Percentiles rank a stretch among this genome's conserved stretches.
Evolutionary conservation across 2,888 invertebrate genomes (phyloP).

Genomic region (Amphipyra berbera): DNA sequence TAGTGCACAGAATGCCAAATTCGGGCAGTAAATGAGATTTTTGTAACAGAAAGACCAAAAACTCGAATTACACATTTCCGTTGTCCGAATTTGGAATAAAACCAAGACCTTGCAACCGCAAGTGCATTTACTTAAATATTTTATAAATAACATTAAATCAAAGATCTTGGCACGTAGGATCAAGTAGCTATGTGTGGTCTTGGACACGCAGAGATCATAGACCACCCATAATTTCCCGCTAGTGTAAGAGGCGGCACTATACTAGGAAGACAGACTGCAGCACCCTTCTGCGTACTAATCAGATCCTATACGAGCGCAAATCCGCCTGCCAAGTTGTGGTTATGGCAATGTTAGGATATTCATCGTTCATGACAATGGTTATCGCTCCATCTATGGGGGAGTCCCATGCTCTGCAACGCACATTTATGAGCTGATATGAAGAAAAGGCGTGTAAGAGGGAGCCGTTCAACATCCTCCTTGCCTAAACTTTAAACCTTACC

Average conservation of each 20-base stretch:
- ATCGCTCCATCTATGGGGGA: constrained; percentile 22
- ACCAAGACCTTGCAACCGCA: too few species aligned
- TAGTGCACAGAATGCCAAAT: too few species aligned
- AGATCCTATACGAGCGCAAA: constrained; percentile 37
- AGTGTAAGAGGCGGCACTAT: constrained; percentile 37
- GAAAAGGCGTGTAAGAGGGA: too few species aligned
- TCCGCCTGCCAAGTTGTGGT: constrained; percentile 32
- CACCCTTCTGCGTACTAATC: constrained; percentile 45
- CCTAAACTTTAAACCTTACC: too few species aligned
- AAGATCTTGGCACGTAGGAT: constrained; percentile 6
- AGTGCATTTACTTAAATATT: too few species aligned
- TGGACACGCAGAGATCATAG: constrained; percentile 14
- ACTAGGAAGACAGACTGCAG: constrained; percentile 38
- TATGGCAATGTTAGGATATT: constrained; percentile 22
- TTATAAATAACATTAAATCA: neutral
- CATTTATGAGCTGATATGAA: constrained; percentile 12
- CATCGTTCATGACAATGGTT: constrained; percentile 17
- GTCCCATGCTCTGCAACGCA: neutral
- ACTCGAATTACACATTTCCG: too few species aligned
- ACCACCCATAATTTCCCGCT: constrained; percentile 50
- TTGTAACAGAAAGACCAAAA: too few species aligned
- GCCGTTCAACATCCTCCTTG: too few species aligned
- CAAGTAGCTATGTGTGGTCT: constrained; percentile 33
- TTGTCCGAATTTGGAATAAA: too few species aligned
- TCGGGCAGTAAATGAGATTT: too few species aligned